A percentile compares a stretch with the other conserved stretches of the same genome.
Conservation (phyloP, 2,797 vertebrate genomes). For the Chelon auratus region DNA sequence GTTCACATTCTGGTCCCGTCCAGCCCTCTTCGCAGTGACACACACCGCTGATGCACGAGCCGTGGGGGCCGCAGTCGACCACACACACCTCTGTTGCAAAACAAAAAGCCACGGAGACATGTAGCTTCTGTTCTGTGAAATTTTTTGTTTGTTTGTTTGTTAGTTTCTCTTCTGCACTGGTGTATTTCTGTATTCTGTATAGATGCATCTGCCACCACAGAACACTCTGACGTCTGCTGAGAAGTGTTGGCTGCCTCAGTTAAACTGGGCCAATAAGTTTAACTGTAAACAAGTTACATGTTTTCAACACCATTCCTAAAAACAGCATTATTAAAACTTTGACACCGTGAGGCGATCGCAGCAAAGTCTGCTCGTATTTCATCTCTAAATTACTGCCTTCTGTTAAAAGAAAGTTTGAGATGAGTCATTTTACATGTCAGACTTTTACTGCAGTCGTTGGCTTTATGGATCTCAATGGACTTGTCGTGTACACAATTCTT, state of each 20-base stretch:
- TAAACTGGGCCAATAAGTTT: conserved; percentile 58
- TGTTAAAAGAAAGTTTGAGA: conserved; percentile 1
- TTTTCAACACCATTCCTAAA: conserved; percentile 20
- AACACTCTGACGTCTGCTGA: conserved; percentile 55
- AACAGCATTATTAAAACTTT: neutral
- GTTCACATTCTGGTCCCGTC: conserved; percentile 91
- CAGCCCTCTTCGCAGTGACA: conserved; percentile 98
- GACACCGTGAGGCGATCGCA: conserved; percentile 4
- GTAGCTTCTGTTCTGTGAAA: conserved; percentile 36
- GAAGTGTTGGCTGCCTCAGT: conserved; percentile 32
- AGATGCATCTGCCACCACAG: conserved; percentile 40
- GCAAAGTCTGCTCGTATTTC: conserved; percentile 8
- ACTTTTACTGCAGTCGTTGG: conserved; percentile 8
- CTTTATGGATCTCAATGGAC: conserved; percentile 19
- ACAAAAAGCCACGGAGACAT: conserved; percentile 50
- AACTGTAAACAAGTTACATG: conserved; percentile 47
- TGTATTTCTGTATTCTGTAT: conserved; percentile 53
- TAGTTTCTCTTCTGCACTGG: neutral
- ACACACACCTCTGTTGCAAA: conserved; percentile 89
- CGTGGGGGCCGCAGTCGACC: conserved; percentile 92
- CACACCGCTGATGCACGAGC: conserved; percentile 92
- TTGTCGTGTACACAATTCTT: neutral
- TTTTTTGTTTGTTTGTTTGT: neutral
- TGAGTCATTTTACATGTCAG: conserved; percentile 3
- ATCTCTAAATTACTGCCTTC: conserved; percentile 22